Base-by-base conservation (phyloP, 2,797 vertebrate species). In the Myiotriccus ornatus region DNA sequence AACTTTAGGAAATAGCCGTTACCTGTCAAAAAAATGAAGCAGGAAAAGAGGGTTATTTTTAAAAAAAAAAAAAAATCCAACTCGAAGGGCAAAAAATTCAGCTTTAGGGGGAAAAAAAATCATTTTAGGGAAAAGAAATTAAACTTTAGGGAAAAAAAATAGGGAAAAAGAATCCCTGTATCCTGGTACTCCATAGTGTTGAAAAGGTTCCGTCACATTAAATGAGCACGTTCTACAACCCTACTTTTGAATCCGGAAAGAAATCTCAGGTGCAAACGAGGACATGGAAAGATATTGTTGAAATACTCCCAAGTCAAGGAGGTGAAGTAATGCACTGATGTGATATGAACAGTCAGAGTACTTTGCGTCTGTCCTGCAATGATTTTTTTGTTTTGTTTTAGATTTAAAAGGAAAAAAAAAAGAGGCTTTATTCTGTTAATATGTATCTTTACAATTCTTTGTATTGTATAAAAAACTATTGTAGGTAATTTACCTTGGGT, bases 401-500 rank as follows among this genome's bases (percentile, higher is more conserved):
- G 94, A 97, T 98, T 96, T 90, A 65, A 87, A 73, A 98, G 96
- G 96, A 97, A 49, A 78, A 86, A 97, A 49, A 98, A 92, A 98
- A 98, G 98, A 98, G 98, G 98, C 98, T 98, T 98, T 98, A 97
- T 98, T 98, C 98, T 97, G 96, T 97, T 97, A 95, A 95, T 97
- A 95, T 97, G 97, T 97, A 95, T 96, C 97, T 98, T 98, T 96
- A 95, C 95, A 88, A 85, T 92, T 88, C 96, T 93, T 95, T 98
- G 98, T 98, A 98, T 98, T 98, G 98, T 98, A 98, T 98, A 98
- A 98, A 95, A 96, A 85, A 71, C 52, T 99, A 98, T 98, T 99
- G 98, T 99, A 99, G 98, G 98, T 99, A 95, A 98, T 98, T 98
- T 97, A 97, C 98, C 97, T 98, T 98, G 98, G 98, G 98, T 99